Conservation (phyloP, 2,113 vertebrate species). For the Chaetops frenatus region DNA sequence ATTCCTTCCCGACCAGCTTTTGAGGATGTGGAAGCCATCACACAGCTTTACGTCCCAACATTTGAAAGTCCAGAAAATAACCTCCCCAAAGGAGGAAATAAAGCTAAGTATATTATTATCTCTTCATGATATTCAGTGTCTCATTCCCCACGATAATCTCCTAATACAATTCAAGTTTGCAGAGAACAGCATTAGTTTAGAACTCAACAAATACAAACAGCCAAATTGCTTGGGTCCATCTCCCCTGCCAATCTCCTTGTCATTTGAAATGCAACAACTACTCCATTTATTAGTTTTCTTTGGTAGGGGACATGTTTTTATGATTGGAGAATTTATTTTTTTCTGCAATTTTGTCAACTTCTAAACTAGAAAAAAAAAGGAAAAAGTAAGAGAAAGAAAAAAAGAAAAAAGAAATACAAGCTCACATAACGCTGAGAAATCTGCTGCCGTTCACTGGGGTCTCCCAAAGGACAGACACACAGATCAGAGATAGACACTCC, state of each 20-base stretch:
- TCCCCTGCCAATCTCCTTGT: background rate
- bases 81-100: background rate
- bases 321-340: background rate
- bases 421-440: slow-evolving; percentile 83
- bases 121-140: background rate
- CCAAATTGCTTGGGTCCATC: background rate
- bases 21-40: background rate
- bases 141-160: background rate
- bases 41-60: background rate
- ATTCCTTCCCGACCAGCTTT: background rate
- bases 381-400: rapidly evolving
- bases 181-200: background rate
- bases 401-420: background rate
- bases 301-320: background rate
- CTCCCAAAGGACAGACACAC: slow-evolving; percentile 77
- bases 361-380: background rate
- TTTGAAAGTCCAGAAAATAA: background rate
- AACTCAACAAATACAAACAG: background rate
- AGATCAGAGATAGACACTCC: slow-evolving; percentile 88
- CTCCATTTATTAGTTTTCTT: background rate
- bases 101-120: background rate
- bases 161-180: background rate
- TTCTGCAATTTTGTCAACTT: background rate
- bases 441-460: slow-evolving; percentile 71
- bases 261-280: background rate